Base-by-base conservation (phyloP, 2,888 invertebrate genomes). In the Drosophila anomalata region DNA sequence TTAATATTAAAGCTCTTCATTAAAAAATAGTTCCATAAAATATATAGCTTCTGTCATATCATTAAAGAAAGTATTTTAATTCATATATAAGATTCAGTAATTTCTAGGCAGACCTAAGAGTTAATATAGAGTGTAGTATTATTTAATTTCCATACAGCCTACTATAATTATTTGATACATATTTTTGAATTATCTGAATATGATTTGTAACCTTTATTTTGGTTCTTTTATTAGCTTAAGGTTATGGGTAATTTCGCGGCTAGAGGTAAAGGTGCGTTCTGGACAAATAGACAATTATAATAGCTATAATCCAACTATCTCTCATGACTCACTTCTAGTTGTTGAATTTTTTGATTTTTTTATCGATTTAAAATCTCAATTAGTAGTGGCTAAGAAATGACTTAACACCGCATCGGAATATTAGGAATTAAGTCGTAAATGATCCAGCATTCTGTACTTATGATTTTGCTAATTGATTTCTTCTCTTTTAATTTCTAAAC, bases 201-300 rank as follows among this genome's bases (percentile, higher is more conserved):
- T 79, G 70, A 67, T 70, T 73, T 69, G 47, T 74, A 73, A 59
- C 63, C 65, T 44, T 70, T 74, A 59, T 58, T 69, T 74, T 55
- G 51, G 44, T 78, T 77, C 72, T 65, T 68, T 73, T 72, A 88
- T 85, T 88, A 85, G 84, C 84, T 73, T 88, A 83, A 85, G 88
- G 88, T 88, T 85, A 51, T 88, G 88, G 88, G 83, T 85, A 76
- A 73, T 86, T 55, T 88, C 84, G 70, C 87, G 88, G 72, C 88
- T 85, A 77, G 84, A 80, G 86, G 80, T 85, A 78, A 85, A 88
- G 88, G 87, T 84, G 88, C 84, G 84, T 88, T 59, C 48, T 57
- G 66, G 36, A 67, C 48, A 17, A 42, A 59, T 55, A 75, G 68
- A 69, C 48, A 61, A 48, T 26, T 42, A 62, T n/a, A 17, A 7